phyloP scores from a whole-genome alignment of 2,888 invertebrate genomes.

The Xestoiulus laeticollis region DNA sequence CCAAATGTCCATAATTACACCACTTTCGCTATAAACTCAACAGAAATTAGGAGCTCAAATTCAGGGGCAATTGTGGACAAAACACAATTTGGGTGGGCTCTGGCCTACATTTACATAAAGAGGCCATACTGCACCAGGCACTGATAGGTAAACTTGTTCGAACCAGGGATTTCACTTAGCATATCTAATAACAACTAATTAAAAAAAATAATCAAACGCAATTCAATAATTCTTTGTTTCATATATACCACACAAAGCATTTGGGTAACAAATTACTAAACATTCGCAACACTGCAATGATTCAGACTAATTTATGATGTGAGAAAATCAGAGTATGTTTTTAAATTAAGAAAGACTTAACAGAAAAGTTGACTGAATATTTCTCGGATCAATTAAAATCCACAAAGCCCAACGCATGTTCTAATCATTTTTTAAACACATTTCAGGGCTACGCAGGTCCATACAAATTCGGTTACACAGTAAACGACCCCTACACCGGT shows the following conservation, averaged over 20 bases:
- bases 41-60: background rate
- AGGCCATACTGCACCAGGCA: background rate
- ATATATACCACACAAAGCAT: too few species aligned
- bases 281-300: too few species aligned
- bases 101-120: slow-evolving; percentile 4
- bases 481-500: slow-evolving; percentile 53
- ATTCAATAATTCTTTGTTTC: too few species aligned
- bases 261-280: too few species aligned
- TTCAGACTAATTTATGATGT: background rate
- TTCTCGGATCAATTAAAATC: too few species aligned
- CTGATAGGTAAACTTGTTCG: background rate
- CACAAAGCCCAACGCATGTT: too few species aligned
- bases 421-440: background rate
- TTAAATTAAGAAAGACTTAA: background rate
- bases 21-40: slow-evolving; percentile 40
- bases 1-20: slow-evolving; percentile 36
- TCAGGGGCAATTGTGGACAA: slow-evolving; percentile 41
- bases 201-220: too few species aligned
- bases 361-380: background rate
- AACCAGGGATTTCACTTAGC: background rate
- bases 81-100: slow-evolving; percentile 2
- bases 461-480: slow-evolving; percentile 54
- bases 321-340: too few species aligned
- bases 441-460: slow-evolving; percentile 54
- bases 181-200: too few species aligned